phyloP scores from a whole-genome alignment of 2,113 vertebrate species.

The Excalfactoria chinensis region DNA sequence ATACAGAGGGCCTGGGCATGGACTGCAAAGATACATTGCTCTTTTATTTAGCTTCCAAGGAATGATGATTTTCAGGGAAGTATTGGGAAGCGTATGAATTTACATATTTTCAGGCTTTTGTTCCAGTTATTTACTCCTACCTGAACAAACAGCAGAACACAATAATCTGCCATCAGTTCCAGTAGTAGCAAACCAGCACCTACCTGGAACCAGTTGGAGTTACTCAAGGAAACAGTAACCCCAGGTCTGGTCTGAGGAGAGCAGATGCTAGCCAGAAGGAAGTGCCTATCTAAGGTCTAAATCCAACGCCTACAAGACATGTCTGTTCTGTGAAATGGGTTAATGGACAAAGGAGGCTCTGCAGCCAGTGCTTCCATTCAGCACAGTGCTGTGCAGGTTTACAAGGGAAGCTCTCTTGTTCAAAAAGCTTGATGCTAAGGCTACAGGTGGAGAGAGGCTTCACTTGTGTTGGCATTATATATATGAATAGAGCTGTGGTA shows the following conservation, averaged over 20 bases:
- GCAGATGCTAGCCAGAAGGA: neutral
- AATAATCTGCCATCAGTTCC: neutral
- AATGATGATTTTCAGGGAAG: neutral
- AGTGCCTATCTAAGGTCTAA: neutral
- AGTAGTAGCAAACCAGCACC: neutral
- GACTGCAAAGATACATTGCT: neutral
- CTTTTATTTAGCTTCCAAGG: neutral
- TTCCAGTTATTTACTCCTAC: neutral
- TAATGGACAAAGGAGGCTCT: neutral
- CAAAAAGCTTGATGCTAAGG: neutral
- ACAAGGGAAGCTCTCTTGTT: neutral
- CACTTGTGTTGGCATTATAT: neutral
- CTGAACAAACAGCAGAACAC: neutral
- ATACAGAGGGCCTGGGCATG: neutral
- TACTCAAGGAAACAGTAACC: neutral
- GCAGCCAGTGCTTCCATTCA: neutral
- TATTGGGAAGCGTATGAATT: neutral
- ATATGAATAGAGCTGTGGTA: neutral
- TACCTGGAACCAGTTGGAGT: neutral
- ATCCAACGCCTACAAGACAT: fast-evolving
- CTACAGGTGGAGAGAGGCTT: neutral
- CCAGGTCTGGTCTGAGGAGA: neutral
- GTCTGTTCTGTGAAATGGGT: neutral
- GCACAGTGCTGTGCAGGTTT: fast-evolving
- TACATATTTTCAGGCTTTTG: conserved; percentile 6